A percentile compares a stretch with the other conserved stretches of the same genome.
phyloP scores from a whole-genome alignment of 2,888 invertebrate genomes.

The Geotrupes spiniger region DNA sequence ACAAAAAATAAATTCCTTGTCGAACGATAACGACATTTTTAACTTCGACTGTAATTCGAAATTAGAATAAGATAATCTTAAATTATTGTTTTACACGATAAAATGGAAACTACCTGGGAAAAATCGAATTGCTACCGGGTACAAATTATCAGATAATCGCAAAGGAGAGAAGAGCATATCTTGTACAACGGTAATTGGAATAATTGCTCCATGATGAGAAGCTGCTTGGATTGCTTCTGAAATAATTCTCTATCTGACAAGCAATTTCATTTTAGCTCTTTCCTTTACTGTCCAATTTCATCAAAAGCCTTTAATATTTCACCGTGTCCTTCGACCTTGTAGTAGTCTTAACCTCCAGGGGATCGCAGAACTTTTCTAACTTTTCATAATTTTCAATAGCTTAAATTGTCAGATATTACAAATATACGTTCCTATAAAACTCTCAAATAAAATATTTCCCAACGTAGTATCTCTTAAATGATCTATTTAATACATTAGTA shows the following conservation, averaged over 20 bases:
- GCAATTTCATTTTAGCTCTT: slow-evolving; percentile 37
- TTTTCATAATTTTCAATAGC: slow-evolving; percentile 30
- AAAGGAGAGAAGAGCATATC: slow-evolving; percentile 30
- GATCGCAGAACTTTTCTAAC: slow-evolving; percentile 31
- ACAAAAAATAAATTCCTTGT: no score
- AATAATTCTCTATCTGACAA: slow-evolving; percentile 36
- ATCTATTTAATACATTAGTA: no score
- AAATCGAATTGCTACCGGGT: slow-evolving; percentile 24
- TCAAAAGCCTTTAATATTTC: slow-evolving; percentile 40
- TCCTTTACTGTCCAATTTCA: slow-evolving; percentile 34
- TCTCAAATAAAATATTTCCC: slow-evolving; percentile 2
- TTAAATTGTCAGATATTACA: slow-evolving; percentile 24
- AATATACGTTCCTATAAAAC: not conserved
- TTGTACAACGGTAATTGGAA: slow-evolving; percentile 37
- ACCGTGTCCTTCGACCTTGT: slow-evolving; percentile 31
- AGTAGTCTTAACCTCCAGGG: slow-evolving; percentile 31
- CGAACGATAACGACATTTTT: no score
- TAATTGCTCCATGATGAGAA: slow-evolving; percentile 39
- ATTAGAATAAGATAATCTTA: no score
- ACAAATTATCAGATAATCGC: slow-evolving; percentile 33
- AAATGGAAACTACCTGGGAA: slow-evolving; percentile 10
- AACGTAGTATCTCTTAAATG: not conserved
- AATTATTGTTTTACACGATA: slow-evolving; percentile 4
- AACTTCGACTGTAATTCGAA: no score
- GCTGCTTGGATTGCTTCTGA: slow-evolving; percentile 32